Evolutionary conservation across 1,140 invertebrate species (phyloP).

Genomic region (Sminthurinus signatus): DNA sequence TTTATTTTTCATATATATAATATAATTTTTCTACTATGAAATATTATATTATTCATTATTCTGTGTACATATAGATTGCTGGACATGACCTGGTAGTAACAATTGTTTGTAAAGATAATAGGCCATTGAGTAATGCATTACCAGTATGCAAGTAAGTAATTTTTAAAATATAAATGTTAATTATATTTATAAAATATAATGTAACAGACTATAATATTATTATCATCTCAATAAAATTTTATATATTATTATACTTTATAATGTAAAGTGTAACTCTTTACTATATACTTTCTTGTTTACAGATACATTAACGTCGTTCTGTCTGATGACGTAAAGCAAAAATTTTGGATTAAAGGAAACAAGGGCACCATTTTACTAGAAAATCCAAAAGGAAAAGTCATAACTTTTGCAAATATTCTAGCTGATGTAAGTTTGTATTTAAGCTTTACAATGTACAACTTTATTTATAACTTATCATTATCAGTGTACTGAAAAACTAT

Average conservation of each 20-base stretch:
- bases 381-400: neutral
- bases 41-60: too few relatives aligned
- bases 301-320: constrained; percentile 10
- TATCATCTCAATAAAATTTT: neutral
- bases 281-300: neutral
- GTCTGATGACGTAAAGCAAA: neutral
- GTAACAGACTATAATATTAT: neutral
- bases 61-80: constrained; percentile 5
- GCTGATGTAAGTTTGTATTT: neutral
- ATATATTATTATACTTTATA: neutral
- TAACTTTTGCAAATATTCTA: neutral
- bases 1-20: too few relatives aligned
- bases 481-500: too few relatives aligned
- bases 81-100: neutral
- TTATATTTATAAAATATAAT: too few relatives aligned
- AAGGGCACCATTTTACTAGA: constrained; percentile 1
- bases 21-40: too few relatives aligned
- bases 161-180: neutral
- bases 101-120: neutral
- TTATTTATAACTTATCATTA: too few relatives aligned
- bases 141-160: neutral
- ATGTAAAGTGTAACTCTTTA: neutral
- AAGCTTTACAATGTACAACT: neutral
- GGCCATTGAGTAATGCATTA: constrained; percentile 4
- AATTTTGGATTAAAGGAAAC: constrained; percentile 1